These are phyloP conservation scores for Germaria angustata DNA, from an alignment of 2,888 invertebrate species.

Conservation along the genomic window DNA sequence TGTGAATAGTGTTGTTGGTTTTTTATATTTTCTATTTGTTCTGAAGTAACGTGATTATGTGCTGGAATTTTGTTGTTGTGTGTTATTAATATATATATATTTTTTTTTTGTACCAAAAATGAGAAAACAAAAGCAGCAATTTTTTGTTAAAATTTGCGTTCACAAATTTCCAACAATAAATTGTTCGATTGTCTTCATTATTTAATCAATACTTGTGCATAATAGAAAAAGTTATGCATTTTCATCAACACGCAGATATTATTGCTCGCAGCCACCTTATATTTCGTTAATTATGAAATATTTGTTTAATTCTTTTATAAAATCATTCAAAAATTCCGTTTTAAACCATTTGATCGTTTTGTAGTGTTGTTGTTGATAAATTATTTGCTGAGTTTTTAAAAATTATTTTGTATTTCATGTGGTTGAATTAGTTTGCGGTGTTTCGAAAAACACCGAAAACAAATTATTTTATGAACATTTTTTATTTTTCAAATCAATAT, in stretches of 20 bases:
- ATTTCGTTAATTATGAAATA: conserved; percentile 46
- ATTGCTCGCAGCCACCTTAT: conserved; percentile 80
- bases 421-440: conserved; percentile 36
- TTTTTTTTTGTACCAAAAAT: conserved; percentile 62
- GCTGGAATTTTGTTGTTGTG: conserved; percentile 43
- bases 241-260: conserved; percentile 80
- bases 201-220: conserved; percentile 69
- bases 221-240: conserved; percentile 76
- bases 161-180: conserved; percentile 71
- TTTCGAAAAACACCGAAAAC: conserved; percentile 26
- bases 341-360: conserved; percentile 48
- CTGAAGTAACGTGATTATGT: conserved; percentile 50
- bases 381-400: not conserved
- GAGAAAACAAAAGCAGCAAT: conserved; percentile 60
- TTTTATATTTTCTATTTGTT: conserved; percentile 64
- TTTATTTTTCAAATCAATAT: conserved; percentile 26
- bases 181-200: conserved; percentile 75
- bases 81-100: conserved; percentile 55
- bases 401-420: conserved; percentile 22
- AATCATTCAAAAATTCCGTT: conserved; percentile 20
- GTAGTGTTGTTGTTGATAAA: not conserved
- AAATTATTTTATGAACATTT: conserved; percentile 61
- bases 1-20: conserved; percentile 48
- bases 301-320: not conserved
- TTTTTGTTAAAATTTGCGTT: conserved; percentile 51